A percentile compares a stretch with the other conserved stretches of the same genome.
Conservation (phyloP, 2,113 vertebrate genomes). For the Tachysurus vachellii region DNA sequence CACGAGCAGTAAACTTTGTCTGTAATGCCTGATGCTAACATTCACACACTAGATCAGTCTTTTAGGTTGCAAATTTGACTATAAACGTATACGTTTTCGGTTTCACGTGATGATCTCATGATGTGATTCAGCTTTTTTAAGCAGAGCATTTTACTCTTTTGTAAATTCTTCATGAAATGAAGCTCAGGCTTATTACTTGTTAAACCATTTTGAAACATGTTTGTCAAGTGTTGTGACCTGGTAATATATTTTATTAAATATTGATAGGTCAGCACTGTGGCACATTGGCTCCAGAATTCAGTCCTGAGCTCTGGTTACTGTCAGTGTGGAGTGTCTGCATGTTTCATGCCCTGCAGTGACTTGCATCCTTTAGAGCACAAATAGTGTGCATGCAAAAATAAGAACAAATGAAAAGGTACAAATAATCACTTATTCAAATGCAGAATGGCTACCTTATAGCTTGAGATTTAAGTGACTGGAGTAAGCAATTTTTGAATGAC, state of each 20-base stretch:
- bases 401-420: no score
- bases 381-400: no score
- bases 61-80: not conserved
- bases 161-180: slow-evolving; percentile 12
- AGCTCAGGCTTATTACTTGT: slow-evolving; percentile 21
- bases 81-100: not conserved
- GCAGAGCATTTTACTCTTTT: not conserved
- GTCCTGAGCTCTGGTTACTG: not conserved
- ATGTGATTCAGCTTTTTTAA: not conserved
- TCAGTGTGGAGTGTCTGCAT: slow-evolving; percentile 8
- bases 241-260: no score
- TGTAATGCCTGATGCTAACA: not conserved
- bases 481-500: no score
- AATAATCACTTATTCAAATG: no score
- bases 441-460: no score
- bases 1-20: not conserved
- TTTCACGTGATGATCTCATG: not conserved
- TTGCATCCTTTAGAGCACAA: not conserved
- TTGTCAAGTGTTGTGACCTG: not conserved
- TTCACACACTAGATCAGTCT: not conserved
- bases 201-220: slow-evolving; percentile 31
- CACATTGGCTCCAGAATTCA: not conserved
- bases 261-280: not conserved
- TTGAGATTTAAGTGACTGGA: no score
- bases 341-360: not conserved